Evolutionary conservation across 30 jellyfish, hydroid and myxozoan species (phyloP).

Genomic region (Hydra vulgaris): DNA sequence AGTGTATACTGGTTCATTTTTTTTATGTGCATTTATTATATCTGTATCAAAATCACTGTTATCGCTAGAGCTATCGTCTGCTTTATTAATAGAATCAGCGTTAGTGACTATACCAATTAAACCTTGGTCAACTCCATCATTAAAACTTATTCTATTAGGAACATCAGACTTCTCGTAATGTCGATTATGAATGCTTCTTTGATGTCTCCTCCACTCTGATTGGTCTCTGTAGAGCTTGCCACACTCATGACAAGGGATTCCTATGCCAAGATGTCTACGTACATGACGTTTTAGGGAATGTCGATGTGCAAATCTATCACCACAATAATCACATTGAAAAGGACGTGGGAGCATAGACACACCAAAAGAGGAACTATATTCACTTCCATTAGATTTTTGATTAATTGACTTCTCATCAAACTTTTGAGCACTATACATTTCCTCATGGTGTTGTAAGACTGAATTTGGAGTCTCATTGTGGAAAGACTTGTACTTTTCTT

Average conservation of each 20-base stretch:
- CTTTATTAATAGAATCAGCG: slow-evolving; percentile 6
- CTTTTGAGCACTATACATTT: background rate
- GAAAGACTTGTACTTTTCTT: background rate
- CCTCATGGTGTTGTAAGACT: background rate
- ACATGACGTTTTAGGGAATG: slow-evolving; percentile 37
- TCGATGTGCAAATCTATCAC: slow-evolving; percentile 42
- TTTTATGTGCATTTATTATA: background rate
- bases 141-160: slow-evolving; percentile 30
- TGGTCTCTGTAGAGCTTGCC: slow-evolving; percentile 36
- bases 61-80: slow-evolving; percentile 7
- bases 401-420: slow-evolving; percentile 7
- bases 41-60: background rate
- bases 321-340: slow-evolving; percentile 40
- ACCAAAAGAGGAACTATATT: slow-evolving; percentile 13
- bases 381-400: background rate
- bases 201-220: slow-evolving; percentile 41
- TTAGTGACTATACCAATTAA: slow-evolving; percentile 25
- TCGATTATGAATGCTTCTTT: slow-evolving; percentile 35
- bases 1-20: background rate
- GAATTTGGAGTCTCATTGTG: background rate
- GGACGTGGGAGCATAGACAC: slow-evolving; percentile 37
- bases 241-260: slow-evolving; percentile 34
- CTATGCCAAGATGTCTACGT: slow-evolving; percentile 34
- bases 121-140: slow-evolving; percentile 37
- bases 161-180: slow-evolving; percentile 34